phyloP scores from a whole-genome alignment of 2,113 vertebrate genomes.

The Girardinichthys multiradiatus region DNA sequence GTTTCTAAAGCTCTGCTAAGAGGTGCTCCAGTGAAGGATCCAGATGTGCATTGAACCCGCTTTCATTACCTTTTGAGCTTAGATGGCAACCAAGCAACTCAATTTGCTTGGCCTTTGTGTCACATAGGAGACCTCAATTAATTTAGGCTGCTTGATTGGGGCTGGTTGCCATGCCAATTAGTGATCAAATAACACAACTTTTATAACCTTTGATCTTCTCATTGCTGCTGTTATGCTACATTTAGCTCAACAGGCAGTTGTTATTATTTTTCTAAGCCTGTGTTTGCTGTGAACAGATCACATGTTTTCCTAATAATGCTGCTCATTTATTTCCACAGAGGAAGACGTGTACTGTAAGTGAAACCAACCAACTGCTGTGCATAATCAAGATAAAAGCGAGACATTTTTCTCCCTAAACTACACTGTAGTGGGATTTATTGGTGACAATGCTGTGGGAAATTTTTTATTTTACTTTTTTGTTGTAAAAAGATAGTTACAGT shows the following conservation, averaged over 20 bases:
- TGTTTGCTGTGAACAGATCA: conserved; percentile 49
- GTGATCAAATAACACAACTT: conserved; percentile 65
- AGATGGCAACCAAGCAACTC: conserved; percentile 30
- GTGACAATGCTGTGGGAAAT: not conserved
- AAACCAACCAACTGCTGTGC: conserved; percentile 48
- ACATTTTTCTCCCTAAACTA: not conserved
- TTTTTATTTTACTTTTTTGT: not conserved
- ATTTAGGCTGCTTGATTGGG: conserved; percentile 58
- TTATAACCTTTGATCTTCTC: conserved; percentile 67
- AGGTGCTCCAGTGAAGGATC: conserved; percentile 7
- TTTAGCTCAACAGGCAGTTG: conserved; percentile 54
- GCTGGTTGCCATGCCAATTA: conserved; percentile 57
- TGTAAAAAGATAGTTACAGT: too few species aligned
- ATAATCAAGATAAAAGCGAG: conserved; percentile 28
- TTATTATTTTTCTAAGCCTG: conserved; percentile 53
- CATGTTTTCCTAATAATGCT: conserved; percentile 32
- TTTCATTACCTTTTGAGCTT: conserved; percentile 37
- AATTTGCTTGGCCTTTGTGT: conserved; percentile 56
- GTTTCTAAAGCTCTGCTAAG: not conserved
- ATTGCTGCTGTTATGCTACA: conserved; percentile 49
- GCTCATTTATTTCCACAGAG: conserved; percentile 50
- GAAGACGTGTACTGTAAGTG: conserved; percentile 37
- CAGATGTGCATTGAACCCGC: conserved; percentile 22
- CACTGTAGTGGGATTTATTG: not conserved
- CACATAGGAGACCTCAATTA: conserved; percentile 58